Base-by-base conservation (phyloP, 2,113 vertebrate species). In the Aspidoscelis tigris region DNA sequence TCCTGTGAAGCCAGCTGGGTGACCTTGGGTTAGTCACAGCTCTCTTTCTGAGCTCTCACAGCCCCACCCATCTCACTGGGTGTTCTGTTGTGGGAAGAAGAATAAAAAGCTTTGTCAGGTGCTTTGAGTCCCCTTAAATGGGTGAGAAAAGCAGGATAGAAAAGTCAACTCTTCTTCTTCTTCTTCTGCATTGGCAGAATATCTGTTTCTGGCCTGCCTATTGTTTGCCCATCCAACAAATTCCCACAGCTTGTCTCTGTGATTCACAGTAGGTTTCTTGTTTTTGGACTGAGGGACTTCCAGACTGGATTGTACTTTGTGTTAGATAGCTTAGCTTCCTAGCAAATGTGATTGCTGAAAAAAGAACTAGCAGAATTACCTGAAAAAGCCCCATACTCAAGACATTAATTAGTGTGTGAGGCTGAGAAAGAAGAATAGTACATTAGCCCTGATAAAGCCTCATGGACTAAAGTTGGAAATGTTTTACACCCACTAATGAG, bases 351-450 rank as follows among this genome's bases (percentile, higher is more conserved):
- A 41, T 33, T 87, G 20, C 3, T 2, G 86, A 61, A 7, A 82
- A 44, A 74, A 53, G 47, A 55, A 55, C 58, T 88, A 21, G 7
- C 6, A 69, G 43, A 7, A 16, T 88, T 91, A 94, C 89, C 47
- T 86, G 77, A 77, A 90, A 92, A 87, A 81, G 4, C 82, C 18
- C 2, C 80, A 66, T 89, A 81, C 83, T 89, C 82, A 85, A 64
- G 86, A 90, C 84, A 50, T 90, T 92, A 93, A 94, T 95, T 95
- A 94, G 69, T 44, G 14, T 24, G 86, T 58, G 68, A 69, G 66
- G 86, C 66, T 88, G 11, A n/a, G 55, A 91, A 86, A 10, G 64
- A 85, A 73, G 86, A 91, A 90, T 44, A 89, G 76, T 80, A 91
- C 87, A 91, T 93, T 92, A 90, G 33, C 14, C 75, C 83, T 86